Evolutionary conservation across 2,797 vertebrate genomes (phyloP), one percentile per base, ranked within the genome.

Genomic region (Euthynnus affinis): DNA sequence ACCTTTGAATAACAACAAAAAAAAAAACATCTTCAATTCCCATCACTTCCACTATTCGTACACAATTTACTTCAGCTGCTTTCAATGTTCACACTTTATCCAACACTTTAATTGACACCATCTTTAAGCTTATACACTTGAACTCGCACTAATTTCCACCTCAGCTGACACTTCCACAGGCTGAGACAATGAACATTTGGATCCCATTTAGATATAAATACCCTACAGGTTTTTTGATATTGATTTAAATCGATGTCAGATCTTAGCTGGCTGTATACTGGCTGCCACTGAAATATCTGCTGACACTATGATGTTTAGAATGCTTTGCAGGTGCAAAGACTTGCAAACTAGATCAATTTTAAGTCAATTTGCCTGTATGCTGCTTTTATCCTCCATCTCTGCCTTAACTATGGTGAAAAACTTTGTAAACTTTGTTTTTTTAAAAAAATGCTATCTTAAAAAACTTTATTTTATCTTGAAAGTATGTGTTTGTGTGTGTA

Each of bases 271-370:
- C 18, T 72, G 61, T 53, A 25, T 60, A 40, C 13, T 55, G 27
- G 56, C 32, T 34, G 32, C 32, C 53, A 44, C 23, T 9, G 20
- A 70, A 63, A 14, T 46, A 44, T 60, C 18, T 60, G 69, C 46
- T 65, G 53, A 55, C 48, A 48, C 49, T 5, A n/a, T 13, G 6
- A 48, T 29, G 23, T 22, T 67, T 53, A 49, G 9, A 56, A 72
- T 37, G 27, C 58, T 59, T 15, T 40, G 32, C 22, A 52, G 10
- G 56, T 60, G 40, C 29, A 57, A 51, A 62, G 32, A 23, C 18
- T 64, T 69, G 25, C 37, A 48, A 40, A 76, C 14, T 42, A 48
- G 32, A 74, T 55, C 9, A 69, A 61, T 48, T 46, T 29, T 48
- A 55, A 52, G 46, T 49, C 40, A 71, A 9, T 17, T 22, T 22